phyloP scores from a whole-genome alignment of 2,888 invertebrate genomes.

The Pachymerium ferrugineum region DNA sequence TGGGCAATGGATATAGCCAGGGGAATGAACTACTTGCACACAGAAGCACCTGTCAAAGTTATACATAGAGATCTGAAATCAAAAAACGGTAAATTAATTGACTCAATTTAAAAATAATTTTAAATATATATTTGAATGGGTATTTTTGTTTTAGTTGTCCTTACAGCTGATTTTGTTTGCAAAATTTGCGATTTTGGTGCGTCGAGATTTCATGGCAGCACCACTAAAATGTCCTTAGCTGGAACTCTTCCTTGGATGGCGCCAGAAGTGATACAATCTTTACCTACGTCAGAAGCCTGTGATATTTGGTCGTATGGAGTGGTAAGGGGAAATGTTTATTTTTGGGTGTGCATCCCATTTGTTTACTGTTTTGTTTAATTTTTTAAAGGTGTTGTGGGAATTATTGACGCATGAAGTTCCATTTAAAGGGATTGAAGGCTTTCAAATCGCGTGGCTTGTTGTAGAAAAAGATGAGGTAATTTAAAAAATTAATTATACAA shows the following conservation, averaged over 20 bases:
- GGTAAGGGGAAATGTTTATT: too few species aligned
- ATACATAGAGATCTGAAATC: conserved; percentile 32
- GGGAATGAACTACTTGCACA: conserved; percentile 32
- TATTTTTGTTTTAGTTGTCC: conserved; percentile 39
- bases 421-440: conserved; percentile 47
- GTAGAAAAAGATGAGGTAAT: conserved; percentile 48
- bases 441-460: conserved; percentile 49
- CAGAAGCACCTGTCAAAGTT: conserved; percentile 32
- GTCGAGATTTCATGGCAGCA: conserved; percentile 45
- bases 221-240: conserved; percentile 48
- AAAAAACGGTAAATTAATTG: conserved; percentile 30
- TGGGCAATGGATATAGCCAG: conserved; percentile 29
- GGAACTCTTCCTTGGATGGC: conserved; percentile 52
- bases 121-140: conserved; percentile 5
- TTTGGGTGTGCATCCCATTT: conserved; percentile 33
- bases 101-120: not conserved
- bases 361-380: not conserved
- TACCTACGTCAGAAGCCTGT: conserved; percentile 48
- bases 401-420: conserved; percentile 49
- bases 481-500: not conserved
- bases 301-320: conserved; percentile 50
- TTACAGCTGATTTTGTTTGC: conserved; percentile 42
- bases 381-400: conserved; percentile 46
- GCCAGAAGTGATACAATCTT: conserved; percentile 49
- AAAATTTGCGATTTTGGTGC: conserved; percentile 52